Evolutionary conservation across 2,888 invertebrate species (phyloP).

Genomic region (Synanthedon vespiformis): DNA sequence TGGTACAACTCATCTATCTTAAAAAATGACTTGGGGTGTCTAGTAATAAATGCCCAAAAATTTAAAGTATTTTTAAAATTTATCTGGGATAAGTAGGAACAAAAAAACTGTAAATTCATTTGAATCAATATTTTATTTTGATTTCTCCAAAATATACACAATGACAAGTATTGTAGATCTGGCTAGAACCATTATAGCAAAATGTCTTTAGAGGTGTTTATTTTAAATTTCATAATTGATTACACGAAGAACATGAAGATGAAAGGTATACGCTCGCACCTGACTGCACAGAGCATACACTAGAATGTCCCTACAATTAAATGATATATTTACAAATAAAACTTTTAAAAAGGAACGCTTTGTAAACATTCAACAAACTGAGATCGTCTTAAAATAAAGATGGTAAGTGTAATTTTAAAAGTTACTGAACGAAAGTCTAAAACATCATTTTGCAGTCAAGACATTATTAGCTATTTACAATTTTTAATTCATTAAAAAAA

Average conservation of each 20-base stretch:
- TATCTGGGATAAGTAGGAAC: neutral
- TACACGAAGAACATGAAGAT: constrained; percentile 63
- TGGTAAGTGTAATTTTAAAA: constrained; percentile 61
- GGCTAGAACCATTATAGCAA: constrained; percentile 51
- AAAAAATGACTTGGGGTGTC: too few species aligned
- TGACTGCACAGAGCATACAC: constrained; percentile 16
- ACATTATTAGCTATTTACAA: constrained; percentile 45
- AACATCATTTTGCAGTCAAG: constrained; percentile 42
- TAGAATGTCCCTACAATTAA: constrained; percentile 60
- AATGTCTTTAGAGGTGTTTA: constrained; percentile 57
- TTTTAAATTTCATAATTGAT: constrained; percentile 57
- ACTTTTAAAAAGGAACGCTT: constrained; percentile 69
- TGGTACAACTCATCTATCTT: too few species aligned
- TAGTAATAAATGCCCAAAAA: too few species aligned
- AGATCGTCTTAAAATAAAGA: constrained; percentile 70
- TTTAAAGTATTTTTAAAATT: too few species aligned
- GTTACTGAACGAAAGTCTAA: constrained; percentile 58
- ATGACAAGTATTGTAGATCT: constrained; percentile 59
- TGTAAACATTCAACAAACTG: constrained; percentile 71
- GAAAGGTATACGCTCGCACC: constrained; percentile 10
- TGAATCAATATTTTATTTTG: constrained; percentile 67
- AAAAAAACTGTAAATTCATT: constrained; percentile 26
- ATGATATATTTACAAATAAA: constrained; percentile 68
- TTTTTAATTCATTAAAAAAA: constrained; percentile 37
- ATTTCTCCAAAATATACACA: constrained; percentile 70